These are phyloP conservation scores for Fabriciana adippe DNA, from an alignment of 2,888 invertebrate genomes.

Conservation along the genomic window DNA sequence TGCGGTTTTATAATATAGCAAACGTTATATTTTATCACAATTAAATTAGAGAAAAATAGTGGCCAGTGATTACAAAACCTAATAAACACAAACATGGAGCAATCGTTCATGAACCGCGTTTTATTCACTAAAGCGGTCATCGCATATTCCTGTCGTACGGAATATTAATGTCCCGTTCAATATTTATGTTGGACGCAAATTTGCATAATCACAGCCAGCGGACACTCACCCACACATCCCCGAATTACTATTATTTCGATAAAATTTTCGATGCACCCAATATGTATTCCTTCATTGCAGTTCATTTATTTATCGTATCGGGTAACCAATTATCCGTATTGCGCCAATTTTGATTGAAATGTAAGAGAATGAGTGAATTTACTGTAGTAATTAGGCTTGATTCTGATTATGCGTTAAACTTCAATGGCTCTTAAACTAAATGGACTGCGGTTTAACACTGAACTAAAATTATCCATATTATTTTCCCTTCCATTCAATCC, in stretches of 20 bases:
- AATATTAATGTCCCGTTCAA: slow-evolving; percentile 81
- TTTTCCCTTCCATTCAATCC: slow-evolving; percentile 3
- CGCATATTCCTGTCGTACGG: slow-evolving; percentile 76
- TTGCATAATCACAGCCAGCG: slow-evolving; percentile 79
- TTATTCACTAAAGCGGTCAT: slow-evolving; percentile 70
- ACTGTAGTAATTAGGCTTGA: slow-evolving; percentile 41
- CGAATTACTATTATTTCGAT: slow-evolving; percentile 73
- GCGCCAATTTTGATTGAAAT: slow-evolving; percentile 40
- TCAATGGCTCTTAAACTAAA: slow-evolving; percentile 40
- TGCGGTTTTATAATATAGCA: slow-evolving; percentile 5
- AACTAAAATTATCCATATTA: slow-evolving; percentile 17
- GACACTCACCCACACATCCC: slow-evolving; percentile 63
- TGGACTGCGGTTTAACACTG: slow-evolving; percentile 37
- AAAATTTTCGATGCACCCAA: slow-evolving; percentile 64
- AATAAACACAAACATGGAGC: slow-evolving; percentile 46
- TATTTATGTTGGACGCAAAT: slow-evolving; percentile 80
- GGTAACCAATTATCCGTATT: slow-evolving; percentile 42
- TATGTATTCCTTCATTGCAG: slow-evolving; percentile 46
- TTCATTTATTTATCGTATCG: slow-evolving; percentile 42
- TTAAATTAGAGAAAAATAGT: slow-evolving; percentile 1
- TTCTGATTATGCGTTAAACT: slow-evolving; percentile 39
- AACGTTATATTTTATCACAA: neutral
- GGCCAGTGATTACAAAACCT: slow-evolving; percentile 37
- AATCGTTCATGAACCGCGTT: slow-evolving; percentile 48
- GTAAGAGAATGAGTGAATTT: slow-evolving; percentile 42